phyloP scores from a whole-genome alignment of 2,797 vertebrate species.

The Margarornis squamiger region DNA sequence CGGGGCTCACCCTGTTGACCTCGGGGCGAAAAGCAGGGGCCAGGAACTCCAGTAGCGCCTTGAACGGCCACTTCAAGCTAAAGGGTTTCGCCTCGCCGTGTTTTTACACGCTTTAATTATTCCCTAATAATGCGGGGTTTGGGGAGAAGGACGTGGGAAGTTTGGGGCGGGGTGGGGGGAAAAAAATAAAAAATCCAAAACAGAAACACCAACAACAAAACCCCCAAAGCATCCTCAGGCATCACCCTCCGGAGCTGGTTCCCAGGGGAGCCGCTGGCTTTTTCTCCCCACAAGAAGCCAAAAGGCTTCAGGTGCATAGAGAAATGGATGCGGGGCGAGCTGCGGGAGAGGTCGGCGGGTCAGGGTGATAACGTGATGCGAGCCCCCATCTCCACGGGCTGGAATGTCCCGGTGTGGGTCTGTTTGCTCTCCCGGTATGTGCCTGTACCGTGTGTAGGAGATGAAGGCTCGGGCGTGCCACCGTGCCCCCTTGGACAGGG shows the following conservation, averaged over 20 bases:
- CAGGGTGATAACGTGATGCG: not conserved
- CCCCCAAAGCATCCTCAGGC: not conserved
- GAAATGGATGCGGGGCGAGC: not conserved
- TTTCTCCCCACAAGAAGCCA: not conserved
- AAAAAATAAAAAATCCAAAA: not conserved
- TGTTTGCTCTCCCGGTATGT: too few species aligned
- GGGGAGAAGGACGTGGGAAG: not conserved
- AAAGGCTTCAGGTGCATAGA: not conserved
- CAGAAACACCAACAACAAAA: not conserved
- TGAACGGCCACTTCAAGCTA: not conserved
- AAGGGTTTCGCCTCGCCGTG: not conserved
- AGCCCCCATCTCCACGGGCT: not conserved
- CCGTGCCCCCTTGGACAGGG: not conserved
- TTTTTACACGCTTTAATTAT: constrained; percentile 29
- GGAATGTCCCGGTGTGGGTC: not conserved
- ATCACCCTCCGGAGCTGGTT: not conserved
- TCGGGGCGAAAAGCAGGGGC: not conserved
- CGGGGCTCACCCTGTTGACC: not conserved
- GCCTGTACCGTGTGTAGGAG: accelerated
- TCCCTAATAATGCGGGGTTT: not conserved
- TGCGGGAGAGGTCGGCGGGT: not conserved
- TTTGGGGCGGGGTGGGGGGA: not conserved
- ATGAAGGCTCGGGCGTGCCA: not conserved
- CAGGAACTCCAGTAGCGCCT: not conserved
- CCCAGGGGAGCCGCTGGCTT: not conserved